These are phyloP conservation scores for Leuctra nigra DNA, from an alignment of 2,888 invertebrate species.

Conservation along the genomic window DNA sequence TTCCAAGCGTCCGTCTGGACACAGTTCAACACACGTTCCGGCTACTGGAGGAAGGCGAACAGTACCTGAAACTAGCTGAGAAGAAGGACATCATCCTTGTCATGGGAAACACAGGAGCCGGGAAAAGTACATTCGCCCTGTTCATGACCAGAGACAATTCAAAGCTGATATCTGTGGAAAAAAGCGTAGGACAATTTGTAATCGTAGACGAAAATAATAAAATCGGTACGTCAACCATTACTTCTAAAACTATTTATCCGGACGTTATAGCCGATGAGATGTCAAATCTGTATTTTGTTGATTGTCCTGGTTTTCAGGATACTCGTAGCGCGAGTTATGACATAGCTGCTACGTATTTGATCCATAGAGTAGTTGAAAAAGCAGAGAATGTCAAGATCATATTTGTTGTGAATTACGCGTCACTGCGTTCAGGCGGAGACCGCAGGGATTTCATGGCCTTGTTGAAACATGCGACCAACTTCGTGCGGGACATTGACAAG, in stretches of 20 bases:
- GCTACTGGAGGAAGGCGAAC: too few species aligned
- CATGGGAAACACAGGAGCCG: conserved; percentile 25
- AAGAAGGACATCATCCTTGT: conserved; percentile 18
- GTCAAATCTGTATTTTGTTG: conserved; percentile 21
- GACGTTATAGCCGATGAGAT: conserved; percentile 12
- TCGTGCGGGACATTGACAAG: conserved; percentile 21
- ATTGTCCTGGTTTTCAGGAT: conserved; percentile 29
- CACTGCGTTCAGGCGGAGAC: conserved; percentile 29
- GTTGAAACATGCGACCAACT: conserved; percentile 15
- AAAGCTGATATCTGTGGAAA: too few species aligned
- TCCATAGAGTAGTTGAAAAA: conserved; percentile 33
- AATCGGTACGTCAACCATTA: background rate
- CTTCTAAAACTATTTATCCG: background rate
- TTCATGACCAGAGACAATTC: conserved; percentile 22
- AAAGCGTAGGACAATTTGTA: too few species aligned
- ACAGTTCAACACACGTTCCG: too few species aligned
- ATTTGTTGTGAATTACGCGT: conserved; percentile 32
- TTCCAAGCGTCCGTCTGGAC: too few species aligned
- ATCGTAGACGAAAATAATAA: conserved; percentile 11
- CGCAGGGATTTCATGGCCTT: conserved; percentile 24
- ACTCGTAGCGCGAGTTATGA: conserved; percentile 31
- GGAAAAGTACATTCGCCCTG: conserved; percentile 24
- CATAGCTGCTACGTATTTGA: conserved; percentile 33
- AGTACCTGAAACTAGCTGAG: too few species aligned
- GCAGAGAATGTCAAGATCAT: conserved; percentile 32